Conservation (phyloP, 2,113 vertebrate genomes). For the Amazona vittata region DNA sequence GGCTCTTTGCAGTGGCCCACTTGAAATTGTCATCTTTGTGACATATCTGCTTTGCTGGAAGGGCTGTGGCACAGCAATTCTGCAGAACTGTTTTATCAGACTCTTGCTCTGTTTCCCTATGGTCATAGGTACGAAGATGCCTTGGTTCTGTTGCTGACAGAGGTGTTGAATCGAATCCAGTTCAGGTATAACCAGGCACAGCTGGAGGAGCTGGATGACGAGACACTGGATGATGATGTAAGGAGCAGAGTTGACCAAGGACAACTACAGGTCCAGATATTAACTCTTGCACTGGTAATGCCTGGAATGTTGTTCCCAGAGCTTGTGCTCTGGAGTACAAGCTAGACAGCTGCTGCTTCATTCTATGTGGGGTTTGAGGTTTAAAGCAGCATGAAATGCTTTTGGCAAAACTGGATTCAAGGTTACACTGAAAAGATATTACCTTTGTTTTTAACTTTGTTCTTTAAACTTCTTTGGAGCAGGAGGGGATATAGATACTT, state of each 20-base stretch:
- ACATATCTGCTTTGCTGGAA: fast-evolving
- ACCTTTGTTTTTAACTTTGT: not conserved
- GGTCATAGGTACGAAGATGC: slow-evolving; percentile 92
- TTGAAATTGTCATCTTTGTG: not conserved
- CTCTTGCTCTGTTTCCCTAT: not conserved
- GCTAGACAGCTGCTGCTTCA: not conserved
- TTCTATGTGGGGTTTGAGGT: not conserved
- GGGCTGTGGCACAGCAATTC: not conserved
- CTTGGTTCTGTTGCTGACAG: slow-evolving; percentile 89
- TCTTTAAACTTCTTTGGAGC: not conserved
- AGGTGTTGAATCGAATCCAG: slow-evolving; percentile 95
- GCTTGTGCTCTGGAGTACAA: not conserved
- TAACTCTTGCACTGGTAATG: not conserved
- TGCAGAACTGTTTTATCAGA: not conserved
- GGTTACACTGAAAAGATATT: not conserved
- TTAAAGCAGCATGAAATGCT: not conserved
- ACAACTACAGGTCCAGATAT: not conserved
- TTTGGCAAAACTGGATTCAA: not conserved
- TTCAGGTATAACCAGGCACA: slow-evolving; percentile 97
- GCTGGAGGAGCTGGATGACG: slow-evolving; percentile 95
- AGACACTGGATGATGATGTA: slow-evolving; percentile 97
- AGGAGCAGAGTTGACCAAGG: slow-evolving; percentile 49
- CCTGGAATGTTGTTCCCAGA: not conserved
- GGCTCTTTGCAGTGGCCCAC: not conserved
- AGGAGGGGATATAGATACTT: fast-evolving